phyloP scores from a whole-genome alignment of 2,888 invertebrate species.

The Drosophila fulvimacula region DNA sequence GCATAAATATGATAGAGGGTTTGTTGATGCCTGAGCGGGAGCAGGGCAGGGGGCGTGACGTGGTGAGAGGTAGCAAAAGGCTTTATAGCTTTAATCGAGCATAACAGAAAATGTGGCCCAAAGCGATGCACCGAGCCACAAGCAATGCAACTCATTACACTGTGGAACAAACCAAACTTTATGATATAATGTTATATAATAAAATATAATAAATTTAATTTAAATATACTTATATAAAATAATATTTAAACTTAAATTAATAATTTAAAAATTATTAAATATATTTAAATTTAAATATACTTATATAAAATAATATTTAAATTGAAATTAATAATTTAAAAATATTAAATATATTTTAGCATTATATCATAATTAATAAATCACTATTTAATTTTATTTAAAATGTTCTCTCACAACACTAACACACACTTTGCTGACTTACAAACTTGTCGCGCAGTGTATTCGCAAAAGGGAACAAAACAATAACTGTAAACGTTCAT shows the following conservation, averaged over 20 bases:
- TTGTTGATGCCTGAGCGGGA: constrained; percentile 1
- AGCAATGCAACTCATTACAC: constrained; percentile 18
- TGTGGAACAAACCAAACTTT: not conserved
- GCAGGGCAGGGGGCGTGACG: not conserved
- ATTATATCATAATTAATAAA: not conserved
- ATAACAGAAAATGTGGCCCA: constrained; percentile 42
- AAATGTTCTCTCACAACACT: not conserved
- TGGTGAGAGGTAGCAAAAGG: constrained; percentile 29
- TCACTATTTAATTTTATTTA: not conserved
- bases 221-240: no score
- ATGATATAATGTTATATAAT: no score
- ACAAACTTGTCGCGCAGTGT: constrained; percentile 18
- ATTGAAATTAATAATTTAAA: no score
- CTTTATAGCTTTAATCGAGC: constrained; percentile 75
- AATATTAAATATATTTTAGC: no score
- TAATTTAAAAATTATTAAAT: no score
- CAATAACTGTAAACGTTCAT: constrained; percentile 25
- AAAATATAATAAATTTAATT: no score
- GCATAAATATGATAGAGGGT: constrained; percentile 65
- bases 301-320: not conserved
- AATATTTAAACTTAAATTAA: no score
- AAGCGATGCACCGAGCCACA: constrained; percentile 23
- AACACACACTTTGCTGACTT: not conserved
- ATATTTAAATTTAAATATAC: no score
- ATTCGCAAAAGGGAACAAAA: constrained; percentile 2